A percentile compares a stretch with the other conserved stretches of the same genome.
Evolutionary conservation across 2,797 vertebrate genomes (phyloP).

Genomic region (Aselliscus stoliczkanus): DNA sequence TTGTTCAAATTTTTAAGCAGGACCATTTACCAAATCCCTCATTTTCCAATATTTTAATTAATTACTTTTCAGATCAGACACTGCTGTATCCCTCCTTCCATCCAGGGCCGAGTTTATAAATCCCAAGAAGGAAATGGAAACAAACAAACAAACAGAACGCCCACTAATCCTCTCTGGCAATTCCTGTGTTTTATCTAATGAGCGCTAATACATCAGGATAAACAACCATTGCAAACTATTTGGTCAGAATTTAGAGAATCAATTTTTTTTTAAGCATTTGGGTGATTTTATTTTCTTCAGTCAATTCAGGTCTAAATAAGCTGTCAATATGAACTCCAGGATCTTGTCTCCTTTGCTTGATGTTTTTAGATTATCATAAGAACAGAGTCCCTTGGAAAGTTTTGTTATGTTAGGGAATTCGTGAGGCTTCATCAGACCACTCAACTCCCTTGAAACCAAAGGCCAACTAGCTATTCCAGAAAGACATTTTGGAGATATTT

Average conservation of each 20-base stretch:
- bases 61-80: constrained; percentile 61
- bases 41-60: constrained; percentile 70
- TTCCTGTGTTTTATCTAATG: constrained; percentile 66
- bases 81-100: constrained; percentile 27
- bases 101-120: constrained; percentile 53
- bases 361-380: neutral
- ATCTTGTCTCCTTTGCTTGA: neutral
- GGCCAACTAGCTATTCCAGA: neutral
- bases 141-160: constrained; percentile 58
- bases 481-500: neutral
- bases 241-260: constrained; percentile 64
- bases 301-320: constrained; percentile 48
- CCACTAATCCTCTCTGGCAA: constrained; percentile 61
- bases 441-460: neutral
- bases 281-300: constrained; percentile 55
- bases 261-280: constrained; percentile 33
- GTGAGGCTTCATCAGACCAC: neutral
- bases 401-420: neutral
- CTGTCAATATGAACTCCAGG: constrained; percentile 13
- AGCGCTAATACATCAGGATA: constrained; percentile 62
- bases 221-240: constrained; percentile 49
- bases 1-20: constrained; percentile 66
- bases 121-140: constrained; percentile 69
- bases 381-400: neutral
- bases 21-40: constrained; percentile 61